Percentiles rank a stretch among this genome's conserved stretches.
These are phyloP conservation scores for Parauchenoglanis ngamensis DNA, from an alignment of 2,797 vertebrate genomes.

Conservation along the genomic window DNA sequence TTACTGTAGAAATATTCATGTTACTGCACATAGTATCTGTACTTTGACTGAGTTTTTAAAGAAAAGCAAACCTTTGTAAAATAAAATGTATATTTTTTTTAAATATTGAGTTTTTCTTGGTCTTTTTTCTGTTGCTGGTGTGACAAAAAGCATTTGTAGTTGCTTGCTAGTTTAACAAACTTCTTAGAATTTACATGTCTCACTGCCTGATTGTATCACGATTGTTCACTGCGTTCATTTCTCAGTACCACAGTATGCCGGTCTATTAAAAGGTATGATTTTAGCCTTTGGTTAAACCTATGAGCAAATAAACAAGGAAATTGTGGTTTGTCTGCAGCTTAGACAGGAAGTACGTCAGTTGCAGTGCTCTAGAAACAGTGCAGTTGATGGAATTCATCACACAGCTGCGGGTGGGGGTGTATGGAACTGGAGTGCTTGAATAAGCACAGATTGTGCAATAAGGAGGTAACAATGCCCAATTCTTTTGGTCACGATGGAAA, in stretches of 20 bases:
- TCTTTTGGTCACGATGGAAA: constrained; percentile 20
- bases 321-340: constrained; percentile 45
- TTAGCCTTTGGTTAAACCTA: constrained; percentile 58
- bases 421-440: neutral
- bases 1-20: neutral
- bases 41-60: neutral
- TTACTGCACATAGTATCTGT: neutral
- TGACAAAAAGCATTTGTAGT: neutral
- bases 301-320: constrained; percentile 67
- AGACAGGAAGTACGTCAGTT: constrained; percentile 66
- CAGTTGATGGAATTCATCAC: constrained; percentile 26
- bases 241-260: neutral
- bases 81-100: neutral
- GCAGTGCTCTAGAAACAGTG: constrained; percentile 52
- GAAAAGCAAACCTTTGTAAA: neutral
- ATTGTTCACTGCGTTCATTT: neutral
- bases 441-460: constrained; percentile 19
- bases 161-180: neutral
- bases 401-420: neutral
- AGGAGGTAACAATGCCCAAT: constrained; percentile 7
- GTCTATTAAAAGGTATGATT: neutral
- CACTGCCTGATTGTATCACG: no score
- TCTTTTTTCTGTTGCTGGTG: neutral
- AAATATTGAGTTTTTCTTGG: neutral
- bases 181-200: neutral